phyloP scores from a whole-genome alignment of 1,140 invertebrate species.

The Dinoponera quadriceps region DNA sequence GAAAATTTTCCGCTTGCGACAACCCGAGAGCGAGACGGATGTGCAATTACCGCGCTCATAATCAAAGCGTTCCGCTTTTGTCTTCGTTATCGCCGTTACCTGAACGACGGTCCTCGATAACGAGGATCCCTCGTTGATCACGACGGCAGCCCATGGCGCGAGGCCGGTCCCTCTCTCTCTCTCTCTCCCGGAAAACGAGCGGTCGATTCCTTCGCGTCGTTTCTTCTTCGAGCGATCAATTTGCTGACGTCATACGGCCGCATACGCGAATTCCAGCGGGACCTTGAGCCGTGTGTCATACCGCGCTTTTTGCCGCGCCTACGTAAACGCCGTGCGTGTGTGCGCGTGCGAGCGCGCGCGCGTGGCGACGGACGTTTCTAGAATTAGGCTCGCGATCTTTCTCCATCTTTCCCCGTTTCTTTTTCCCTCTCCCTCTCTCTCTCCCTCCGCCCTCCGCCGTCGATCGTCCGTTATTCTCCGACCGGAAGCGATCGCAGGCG shows the following conservation, averaged over 20 bases:
- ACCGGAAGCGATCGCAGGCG: background rate
- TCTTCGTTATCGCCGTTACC: too few species aligned
- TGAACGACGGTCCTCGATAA: too few species aligned
- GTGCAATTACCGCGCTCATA: too few species aligned
- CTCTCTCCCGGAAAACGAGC: background rate
- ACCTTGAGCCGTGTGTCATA: background rate
- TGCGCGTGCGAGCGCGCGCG: background rate
- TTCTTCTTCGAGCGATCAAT: background rate
- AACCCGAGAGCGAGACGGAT: too few species aligned
- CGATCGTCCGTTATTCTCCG: slow-evolving; percentile 1
- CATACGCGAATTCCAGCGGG: background rate
- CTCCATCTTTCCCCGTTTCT: background rate
- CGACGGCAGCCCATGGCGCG: too few species aligned
- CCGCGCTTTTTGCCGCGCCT: background rate
- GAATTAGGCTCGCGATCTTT: slow-evolving; percentile 1
- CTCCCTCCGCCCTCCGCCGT: too few species aligned
- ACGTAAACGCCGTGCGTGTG: background rate
- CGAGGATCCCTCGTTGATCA: too few species aligned
- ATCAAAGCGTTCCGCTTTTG: too few species aligned
- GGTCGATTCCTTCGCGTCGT: too few species aligned
- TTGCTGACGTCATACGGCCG: slow-evolving; percentile 7
- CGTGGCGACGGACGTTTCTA: background rate
- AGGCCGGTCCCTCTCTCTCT: too few species aligned
- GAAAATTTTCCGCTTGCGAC: too few species aligned
- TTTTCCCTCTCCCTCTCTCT: too few species aligned